A percentile compares a stretch with the other conserved stretches of the same genome.
phyloP scores from a whole-genome alignment of 2,888 invertebrate species.

The Plebejus anna region DNA sequence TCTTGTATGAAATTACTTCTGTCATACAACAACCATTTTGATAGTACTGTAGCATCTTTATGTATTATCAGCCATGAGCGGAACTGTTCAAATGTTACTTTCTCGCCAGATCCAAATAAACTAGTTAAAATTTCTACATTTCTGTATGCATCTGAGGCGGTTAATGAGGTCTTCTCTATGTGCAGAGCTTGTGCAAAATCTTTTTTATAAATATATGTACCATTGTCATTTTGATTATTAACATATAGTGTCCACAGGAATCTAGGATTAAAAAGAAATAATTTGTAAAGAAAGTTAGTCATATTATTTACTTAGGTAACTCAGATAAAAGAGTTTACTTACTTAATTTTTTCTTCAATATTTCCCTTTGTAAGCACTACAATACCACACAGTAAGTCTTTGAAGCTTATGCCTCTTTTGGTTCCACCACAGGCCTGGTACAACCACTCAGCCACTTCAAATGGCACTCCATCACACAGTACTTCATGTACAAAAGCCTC shows the following conservation, averaged over 20 bases:
- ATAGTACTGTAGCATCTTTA: constrained; percentile 87
- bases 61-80: constrained; percentile 88
- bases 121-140: constrained; percentile 63
- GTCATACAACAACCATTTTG: constrained; percentile 89
- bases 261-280: constrained; percentile 52
- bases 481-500: constrained; percentile 91
- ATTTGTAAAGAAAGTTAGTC: neutral
- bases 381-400: constrained; percentile 91
- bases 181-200: constrained; percentile 85
- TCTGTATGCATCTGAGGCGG: constrained; percentile 53
- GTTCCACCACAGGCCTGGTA: constrained; percentile 92
- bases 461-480: constrained; percentile 91
- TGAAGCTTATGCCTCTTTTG: constrained; percentile 88
- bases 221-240: constrained; percentile 85
- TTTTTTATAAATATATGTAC: constrained; percentile 84
- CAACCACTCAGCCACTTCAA: constrained; percentile 89
- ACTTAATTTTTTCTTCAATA: constrained; percentile 91
- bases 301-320: neutral
- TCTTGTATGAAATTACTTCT: constrained; percentile 88
- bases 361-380: constrained; percentile 92
- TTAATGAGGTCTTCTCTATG: constrained; percentile 74
- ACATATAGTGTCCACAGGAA: constrained; percentile 93
- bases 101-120: constrained; percentile 65
- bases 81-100: constrained; percentile 86
- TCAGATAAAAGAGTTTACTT: constrained; percentile 42